Evolutionary conservation across 2,888 invertebrate species (phyloP).

Genomic region (Ichneumon xanthorius): DNA sequence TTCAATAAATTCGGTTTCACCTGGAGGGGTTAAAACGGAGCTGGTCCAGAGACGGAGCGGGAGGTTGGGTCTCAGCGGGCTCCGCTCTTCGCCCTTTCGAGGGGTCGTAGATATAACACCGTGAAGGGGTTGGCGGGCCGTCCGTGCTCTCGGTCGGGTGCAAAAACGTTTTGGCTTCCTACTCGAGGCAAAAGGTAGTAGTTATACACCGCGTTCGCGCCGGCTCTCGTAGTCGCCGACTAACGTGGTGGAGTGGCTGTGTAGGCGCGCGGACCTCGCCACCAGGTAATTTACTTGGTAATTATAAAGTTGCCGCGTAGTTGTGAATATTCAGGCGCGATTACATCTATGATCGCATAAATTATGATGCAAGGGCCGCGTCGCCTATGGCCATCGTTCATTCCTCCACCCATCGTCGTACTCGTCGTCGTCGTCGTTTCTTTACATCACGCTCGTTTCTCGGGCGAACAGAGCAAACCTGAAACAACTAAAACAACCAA

Average conservation of each 20-base stretch:
- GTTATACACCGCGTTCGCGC: slow-evolving; percentile 21
- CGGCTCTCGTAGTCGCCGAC: slow-evolving; percentile 18
- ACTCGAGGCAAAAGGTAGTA: slow-evolving; percentile 47
- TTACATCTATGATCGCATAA: slow-evolving; percentile 82
- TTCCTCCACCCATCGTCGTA: slow-evolving; percentile 64
- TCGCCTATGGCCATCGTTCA: slow-evolving; percentile 31
- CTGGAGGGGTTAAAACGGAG: slow-evolving; percentile 45
- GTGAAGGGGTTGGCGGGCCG: slow-evolving; percentile 29
- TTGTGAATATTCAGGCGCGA: slow-evolving; percentile 82
- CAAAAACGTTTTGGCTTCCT: slow-evolving; percentile 61
- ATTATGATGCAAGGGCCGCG: slow-evolving; percentile 71
- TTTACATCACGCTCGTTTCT: slow-evolving; percentile 43
- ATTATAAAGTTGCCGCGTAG: slow-evolving; percentile 82
- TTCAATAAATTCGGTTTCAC: slow-evolving; percentile 80
- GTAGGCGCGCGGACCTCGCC: slow-evolving; percentile 63
- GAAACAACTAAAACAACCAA: no score
- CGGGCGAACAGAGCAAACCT: neutral
- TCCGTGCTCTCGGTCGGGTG: slow-evolving; percentile 46
- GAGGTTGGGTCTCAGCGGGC: slow-evolving; percentile 39
- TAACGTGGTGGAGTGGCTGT: neutral
- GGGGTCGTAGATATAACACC: slow-evolving; percentile 60
- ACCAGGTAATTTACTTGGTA: slow-evolving; percentile 81
- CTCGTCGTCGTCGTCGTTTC: slow-evolving; percentile 17
- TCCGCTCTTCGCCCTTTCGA: slow-evolving; percentile 7
- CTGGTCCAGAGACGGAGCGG: slow-evolving; percentile 40